Base-by-base conservation (phyloP, 2,113 vertebrate species). In the Limanda limanda region DNA sequence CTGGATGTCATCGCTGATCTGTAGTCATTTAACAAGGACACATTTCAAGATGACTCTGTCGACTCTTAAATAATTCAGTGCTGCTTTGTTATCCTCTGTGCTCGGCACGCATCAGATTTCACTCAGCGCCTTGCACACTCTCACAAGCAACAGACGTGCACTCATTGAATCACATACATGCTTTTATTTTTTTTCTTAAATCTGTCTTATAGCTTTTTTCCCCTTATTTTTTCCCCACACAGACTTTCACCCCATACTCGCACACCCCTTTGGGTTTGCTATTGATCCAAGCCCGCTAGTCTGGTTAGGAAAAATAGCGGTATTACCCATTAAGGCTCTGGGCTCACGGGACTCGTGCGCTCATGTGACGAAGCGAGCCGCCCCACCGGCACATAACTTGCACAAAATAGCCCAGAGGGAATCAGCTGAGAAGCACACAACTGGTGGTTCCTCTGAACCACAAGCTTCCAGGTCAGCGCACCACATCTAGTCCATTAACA, bases 391-490 rank as follows among this genome's bases (percentile, higher is more conserved):
- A 27, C 62, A 70, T 71, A 72, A 60, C 73, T 89, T 76, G 63
- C 59, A n/a, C 71, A 23, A 74, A 85, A 70, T 52, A 13, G 67
- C 81, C 71, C 20, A 63, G 52, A 81, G 80, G 82, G 71, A 80
- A 91, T 92, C 91, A 92, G 91, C 89, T 92, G 89, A 90, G 84
- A 83, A 87, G 84, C 81, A 86, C 82, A 86, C 76, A 82, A 74
- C 70, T 63, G 76, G 48, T 76, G 59, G 48, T 62, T 86, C 72
- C 59, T 76, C 13, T 79, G 79, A 86, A 82, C 84, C 77, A 76
- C 56, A 83, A 31, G 78, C 73, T 80, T 85, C 21, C 76, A 82
- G 88, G 81, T 92, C 90, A 90, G 25, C 66, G 70, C 78, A 42
- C 60, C 52, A 65, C 68, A 68, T 71, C 71, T 55, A 67, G 76